Conservation (phyloP, 1,140 invertebrate genomes). For the Temnothorax curvispinosus region DNA sequence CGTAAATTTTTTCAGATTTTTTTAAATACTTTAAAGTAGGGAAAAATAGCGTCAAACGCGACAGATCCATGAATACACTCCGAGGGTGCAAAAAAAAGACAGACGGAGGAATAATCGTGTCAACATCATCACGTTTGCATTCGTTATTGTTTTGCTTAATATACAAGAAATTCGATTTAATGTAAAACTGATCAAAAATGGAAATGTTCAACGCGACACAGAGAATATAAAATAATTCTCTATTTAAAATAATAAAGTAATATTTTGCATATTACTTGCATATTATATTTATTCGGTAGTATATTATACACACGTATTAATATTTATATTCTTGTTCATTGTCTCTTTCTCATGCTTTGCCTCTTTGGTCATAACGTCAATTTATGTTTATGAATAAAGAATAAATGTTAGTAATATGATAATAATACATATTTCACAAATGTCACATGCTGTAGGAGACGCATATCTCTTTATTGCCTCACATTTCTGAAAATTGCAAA, state of each 20-base stretch:
- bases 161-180: not conserved
- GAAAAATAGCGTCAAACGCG: too few species aligned
- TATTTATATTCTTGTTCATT: not conserved
- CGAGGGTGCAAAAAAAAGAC: too few species aligned
- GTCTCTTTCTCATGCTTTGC: not conserved
- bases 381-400: not conserved
- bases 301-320: not conserved
- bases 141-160: not conserved
- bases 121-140: not conserved
- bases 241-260: not conserved
- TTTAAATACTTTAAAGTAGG: too few species aligned
- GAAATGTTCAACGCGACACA: not conserved
- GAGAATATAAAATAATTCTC: not conserved
- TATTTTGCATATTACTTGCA: not conserved
- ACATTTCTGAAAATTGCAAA: not conserved
- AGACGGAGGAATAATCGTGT: too few species aligned
- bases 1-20: too few species aligned
- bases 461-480: not conserved
- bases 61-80: too few species aligned
- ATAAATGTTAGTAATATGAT: not conserved
- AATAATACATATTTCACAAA: not conserved
- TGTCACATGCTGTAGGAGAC: not conserved
- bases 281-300: not conserved
- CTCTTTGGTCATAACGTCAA: not conserved
- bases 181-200: not conserved